These are phyloP conservation scores for Malaclemys terrapin DNA, from an alignment of 2,113 vertebrate species.

Conservation along the genomic window DNA sequence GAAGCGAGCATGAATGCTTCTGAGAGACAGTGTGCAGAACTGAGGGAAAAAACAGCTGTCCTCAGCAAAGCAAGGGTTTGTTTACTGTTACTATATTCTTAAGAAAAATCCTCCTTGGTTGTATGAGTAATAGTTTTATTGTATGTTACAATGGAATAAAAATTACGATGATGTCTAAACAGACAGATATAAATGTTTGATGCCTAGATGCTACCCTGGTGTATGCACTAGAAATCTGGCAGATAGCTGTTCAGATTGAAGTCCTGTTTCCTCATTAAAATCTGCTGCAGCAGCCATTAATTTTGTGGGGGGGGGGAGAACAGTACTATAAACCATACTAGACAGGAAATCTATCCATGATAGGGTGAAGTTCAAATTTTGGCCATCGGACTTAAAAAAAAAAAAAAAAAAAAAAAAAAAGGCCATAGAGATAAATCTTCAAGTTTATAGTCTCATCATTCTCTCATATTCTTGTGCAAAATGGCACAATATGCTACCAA, in stretches of 20 bases:
- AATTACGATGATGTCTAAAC: not conserved
- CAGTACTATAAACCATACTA: not conserved
- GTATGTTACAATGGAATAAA: not conserved
- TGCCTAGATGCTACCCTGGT: not conserved
- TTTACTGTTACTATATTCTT: not conserved
- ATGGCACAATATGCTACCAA: not conserved
- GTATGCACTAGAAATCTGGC: not conserved
- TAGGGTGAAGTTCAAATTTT: not conserved
- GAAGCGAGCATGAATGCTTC: constrained; percentile 87
- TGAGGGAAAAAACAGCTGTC: constrained; percentile 92
- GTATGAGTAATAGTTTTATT: not conserved
- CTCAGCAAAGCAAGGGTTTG: constrained; percentile 93
- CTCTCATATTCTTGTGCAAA: not conserved
- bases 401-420: not conserved
- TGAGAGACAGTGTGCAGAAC: constrained; percentile 88
- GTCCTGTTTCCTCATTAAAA: not conserved
- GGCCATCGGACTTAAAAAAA: not conserved
- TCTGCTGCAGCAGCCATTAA: not conserved
- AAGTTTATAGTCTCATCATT: not conserved
- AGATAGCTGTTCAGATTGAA: not conserved
- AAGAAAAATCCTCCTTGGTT: not conserved
- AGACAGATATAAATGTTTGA: not conserved
- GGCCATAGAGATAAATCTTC: not conserved
- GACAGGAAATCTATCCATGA: not conserved
- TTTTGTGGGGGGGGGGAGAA: not conserved